A percentile compares a stretch with the other conserved stretches of the same genome.
phyloP scores from a whole-genome alignment of 2,888 invertebrate genomes.

The Eupithecia pulchellata region DNA sequence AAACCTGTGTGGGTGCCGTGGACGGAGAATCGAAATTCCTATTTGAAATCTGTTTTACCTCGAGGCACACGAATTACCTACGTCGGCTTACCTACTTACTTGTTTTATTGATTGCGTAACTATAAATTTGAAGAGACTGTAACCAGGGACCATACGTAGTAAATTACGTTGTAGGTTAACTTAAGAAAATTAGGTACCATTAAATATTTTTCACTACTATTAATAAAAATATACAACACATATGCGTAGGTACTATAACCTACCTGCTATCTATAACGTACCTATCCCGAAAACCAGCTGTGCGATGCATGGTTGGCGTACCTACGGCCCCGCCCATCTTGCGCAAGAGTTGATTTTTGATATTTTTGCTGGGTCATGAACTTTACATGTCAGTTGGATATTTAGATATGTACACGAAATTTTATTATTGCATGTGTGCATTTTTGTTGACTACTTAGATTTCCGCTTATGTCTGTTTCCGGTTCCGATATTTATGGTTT shows the following conservation, averaged over 20 bases:
- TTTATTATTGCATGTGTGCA: background rate
- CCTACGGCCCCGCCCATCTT: background rate
- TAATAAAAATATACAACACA: background rate
- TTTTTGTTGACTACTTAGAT: background rate
- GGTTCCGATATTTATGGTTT: slow-evolving; percentile 1
- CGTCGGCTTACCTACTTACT: background rate
- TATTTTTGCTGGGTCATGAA: background rate
- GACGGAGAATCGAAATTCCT: slow-evolving; percentile 67
- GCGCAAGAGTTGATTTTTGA: slow-evolving; percentile 3
- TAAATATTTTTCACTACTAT: background rate
- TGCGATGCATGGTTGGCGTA: background rate
- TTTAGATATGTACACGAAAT: background rate
- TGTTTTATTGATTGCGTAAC: slow-evolving; percentile 69
- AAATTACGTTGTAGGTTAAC: background rate
- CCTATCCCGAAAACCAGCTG: slow-evolving; percentile 3
- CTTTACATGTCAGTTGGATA: background rate
- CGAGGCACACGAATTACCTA: slow-evolving; percentile 13
- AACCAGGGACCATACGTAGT: background rate
- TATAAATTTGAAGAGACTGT: slow-evolving; percentile 36
- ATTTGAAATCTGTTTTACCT: slow-evolving; percentile 59
- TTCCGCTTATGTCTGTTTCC: background rate
- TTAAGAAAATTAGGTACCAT: too few relatives aligned
- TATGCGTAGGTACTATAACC: background rate
- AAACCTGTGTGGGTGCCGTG: slow-evolving; percentile 72
- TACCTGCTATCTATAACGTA: background rate